phyloP scores from a whole-genome alignment of 2,888 invertebrate species.

The Patella ulyssiponensis region DNA sequence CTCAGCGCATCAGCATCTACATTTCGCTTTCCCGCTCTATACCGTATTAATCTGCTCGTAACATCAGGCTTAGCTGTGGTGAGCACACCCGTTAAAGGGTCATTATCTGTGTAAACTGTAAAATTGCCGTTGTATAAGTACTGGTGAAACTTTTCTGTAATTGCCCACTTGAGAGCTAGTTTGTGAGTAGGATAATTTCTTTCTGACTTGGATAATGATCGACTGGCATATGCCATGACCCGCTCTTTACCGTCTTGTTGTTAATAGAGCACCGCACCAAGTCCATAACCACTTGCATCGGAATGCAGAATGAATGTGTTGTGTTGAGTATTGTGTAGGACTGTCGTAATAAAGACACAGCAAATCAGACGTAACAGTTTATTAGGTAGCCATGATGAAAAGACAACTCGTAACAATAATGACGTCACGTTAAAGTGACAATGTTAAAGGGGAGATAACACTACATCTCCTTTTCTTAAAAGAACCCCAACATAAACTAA shows the following conservation, averaged over 20 bases:
- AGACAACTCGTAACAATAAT: too few relatives aligned
- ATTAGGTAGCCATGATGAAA: too few relatives aligned
- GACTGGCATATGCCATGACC: slow-evolving; percentile 33
- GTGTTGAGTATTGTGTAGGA: too few relatives aligned
- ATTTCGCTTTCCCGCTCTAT: slow-evolving; percentile 27
- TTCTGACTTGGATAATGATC: too few relatives aligned
- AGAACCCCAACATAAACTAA: too few relatives aligned
- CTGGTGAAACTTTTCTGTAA: slow-evolving; percentile 36
- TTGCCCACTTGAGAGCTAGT: slow-evolving; percentile 34
- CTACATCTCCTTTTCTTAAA: too few relatives aligned
- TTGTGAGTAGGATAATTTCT: slow-evolving; percentile 37
- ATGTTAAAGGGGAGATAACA: too few relatives aligned
- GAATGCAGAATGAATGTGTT: slow-evolving; percentile 23
- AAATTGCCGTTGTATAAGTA: slow-evolving; percentile 29
- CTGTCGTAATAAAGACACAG: too few relatives aligned
- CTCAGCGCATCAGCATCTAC: slow-evolving; percentile 39
- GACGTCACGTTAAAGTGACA: too few relatives aligned
- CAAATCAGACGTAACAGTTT: too few relatives aligned
- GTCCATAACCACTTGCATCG: slow-evolving; percentile 26
- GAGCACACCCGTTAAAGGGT: slow-evolving; percentile 33
- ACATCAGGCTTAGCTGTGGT: slow-evolving; percentile 34
- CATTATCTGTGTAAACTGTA: slow-evolving; percentile 30
- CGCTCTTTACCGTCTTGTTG: slow-evolving; percentile 26
- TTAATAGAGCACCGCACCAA: slow-evolving; percentile 32
- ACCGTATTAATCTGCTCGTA: slow-evolving; percentile 26